Conservation (phyloP, 2,888 invertebrate genomes). For the Carcina quercana region DNA sequence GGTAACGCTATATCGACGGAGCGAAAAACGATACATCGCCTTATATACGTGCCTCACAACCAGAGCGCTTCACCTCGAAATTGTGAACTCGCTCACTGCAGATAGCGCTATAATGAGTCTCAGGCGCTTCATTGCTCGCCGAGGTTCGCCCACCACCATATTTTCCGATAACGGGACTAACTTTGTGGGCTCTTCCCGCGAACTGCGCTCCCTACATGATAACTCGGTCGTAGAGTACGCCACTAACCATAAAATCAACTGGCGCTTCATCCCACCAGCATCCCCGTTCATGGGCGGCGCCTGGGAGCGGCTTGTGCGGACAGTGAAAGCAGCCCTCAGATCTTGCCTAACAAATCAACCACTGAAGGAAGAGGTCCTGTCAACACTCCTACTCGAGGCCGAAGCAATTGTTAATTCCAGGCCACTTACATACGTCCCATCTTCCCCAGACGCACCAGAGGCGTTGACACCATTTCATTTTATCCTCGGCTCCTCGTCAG, state of each 20-base stretch:
- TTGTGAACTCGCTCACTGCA: not conserved
- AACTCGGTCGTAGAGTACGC: no score
- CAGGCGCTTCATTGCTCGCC: conserved; percentile 10
- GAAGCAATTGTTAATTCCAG: conserved; percentile 5
- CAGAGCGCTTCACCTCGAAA: conserved; percentile 4
- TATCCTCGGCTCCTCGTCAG: conserved; percentile 3
- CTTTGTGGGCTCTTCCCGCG: conserved; percentile 7
- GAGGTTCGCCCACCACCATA: conserved; percentile 9
- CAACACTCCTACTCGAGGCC: conserved; percentile 7
- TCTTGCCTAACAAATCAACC: conserved; percentile 4
- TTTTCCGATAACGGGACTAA: conserved; percentile 12
- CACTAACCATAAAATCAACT: conserved; percentile 1
- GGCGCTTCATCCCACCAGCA: conserved; percentile 5
- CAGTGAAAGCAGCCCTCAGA: conserved; percentile 1
- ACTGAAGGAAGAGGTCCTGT: conserved; percentile 4
- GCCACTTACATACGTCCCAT: conserved; percentile 6
- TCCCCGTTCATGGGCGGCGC: conserved; percentile 8
- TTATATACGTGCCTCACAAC: conserved; percentile 11
- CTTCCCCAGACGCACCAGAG: conserved; percentile 1
- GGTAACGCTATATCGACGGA: no score
- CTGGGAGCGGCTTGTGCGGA: conserved; percentile 3
- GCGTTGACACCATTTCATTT: conserved; percentile 7
- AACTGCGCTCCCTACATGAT: conserved; percentile 3
- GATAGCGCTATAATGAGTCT: conserved; percentile 8
- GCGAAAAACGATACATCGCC: no score